Evolutionary conservation across 1,140 invertebrate genomes (phyloP).

Genomic region (Laupala kohalensis): DNA sequence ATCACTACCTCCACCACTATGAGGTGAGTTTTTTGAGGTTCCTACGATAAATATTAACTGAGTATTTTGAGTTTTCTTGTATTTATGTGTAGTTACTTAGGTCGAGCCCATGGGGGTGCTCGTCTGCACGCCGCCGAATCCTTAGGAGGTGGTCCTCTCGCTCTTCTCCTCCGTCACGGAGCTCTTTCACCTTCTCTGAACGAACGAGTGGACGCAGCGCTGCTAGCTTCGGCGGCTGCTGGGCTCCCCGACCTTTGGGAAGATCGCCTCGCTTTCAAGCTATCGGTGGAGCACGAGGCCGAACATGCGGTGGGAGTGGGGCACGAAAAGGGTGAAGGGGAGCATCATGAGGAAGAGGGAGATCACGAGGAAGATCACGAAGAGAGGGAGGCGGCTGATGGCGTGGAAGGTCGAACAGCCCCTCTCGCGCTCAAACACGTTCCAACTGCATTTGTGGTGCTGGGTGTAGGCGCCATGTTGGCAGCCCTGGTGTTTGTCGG

Average conservation of each 20-base stretch:
- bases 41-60: too few relatives aligned
- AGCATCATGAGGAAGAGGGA: background rate
- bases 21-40: too few relatives aligned
- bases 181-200: too few relatives aligned
- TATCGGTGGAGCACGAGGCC: background rate
- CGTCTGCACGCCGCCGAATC: background rate
- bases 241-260: background rate
- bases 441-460: background rate
- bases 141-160: too few relatives aligned
- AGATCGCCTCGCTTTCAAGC: background rate
- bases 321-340: background rate
- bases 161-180: too few relatives aligned
- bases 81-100: too few relatives aligned
- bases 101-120: background rate
- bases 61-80: too few relatives aligned
- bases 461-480: background rate
- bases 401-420: background rate
- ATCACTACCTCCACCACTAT: background rate
- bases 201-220: too few relatives aligned
- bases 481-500: background rate
- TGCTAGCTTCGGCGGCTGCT: too few relatives aligned
- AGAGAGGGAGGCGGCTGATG: background rate
- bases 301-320: too few relatives aligned
- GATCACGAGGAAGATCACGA: background rate
- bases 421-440: background rate